These are phyloP conservation scores for Ferrisia virgata DNA, from an alignment of 2,888 invertebrate genomes.

Conservation along the genomic window DNA sequence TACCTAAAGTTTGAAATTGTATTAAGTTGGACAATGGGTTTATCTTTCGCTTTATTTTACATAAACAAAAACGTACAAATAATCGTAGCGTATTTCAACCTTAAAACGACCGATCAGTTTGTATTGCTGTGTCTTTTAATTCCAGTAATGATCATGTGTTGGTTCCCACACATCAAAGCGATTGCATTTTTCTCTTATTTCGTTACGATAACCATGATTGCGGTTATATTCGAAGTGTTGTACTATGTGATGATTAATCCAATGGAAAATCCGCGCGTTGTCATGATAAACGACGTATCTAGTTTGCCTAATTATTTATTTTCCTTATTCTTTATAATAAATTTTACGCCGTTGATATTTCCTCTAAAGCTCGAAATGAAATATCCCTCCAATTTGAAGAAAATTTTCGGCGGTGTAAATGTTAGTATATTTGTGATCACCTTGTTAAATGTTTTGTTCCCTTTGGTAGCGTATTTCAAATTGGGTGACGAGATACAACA, in stretches of 20 bases:
- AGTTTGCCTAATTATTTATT: neutral
- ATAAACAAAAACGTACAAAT: neutral
- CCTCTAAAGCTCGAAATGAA: conserved; percentile 33
- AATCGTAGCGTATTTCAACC: neutral
- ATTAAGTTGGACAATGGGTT: conserved; percentile 20
- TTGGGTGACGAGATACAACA: neutral
- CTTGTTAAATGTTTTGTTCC: neutral
- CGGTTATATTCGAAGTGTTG: neutral
- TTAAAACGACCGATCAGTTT: neutral
- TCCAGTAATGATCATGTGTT: neutral
- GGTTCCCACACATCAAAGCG: conserved; percentile 8
- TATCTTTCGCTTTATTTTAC: conserved; percentile 18
- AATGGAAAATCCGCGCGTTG: neutral
- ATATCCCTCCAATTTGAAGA: neutral
- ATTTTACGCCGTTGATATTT: conserved; percentile 1
- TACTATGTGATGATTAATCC: neutral
- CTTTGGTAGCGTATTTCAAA: conserved; percentile 1
- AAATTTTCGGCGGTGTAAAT: neutral
- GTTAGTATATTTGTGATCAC: neutral
- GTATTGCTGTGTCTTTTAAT: neutral
- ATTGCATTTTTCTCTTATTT: conserved; percentile 5
- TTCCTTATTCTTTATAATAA: neutral
- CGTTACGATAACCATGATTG: neutral
- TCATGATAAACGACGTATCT: neutral
- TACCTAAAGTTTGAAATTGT: conserved; percentile 40